These are phyloP conservation scores for Apis laboriosa DNA, from an alignment of 1,140 invertebrate genomes.

Conservation along the genomic window DNA sequence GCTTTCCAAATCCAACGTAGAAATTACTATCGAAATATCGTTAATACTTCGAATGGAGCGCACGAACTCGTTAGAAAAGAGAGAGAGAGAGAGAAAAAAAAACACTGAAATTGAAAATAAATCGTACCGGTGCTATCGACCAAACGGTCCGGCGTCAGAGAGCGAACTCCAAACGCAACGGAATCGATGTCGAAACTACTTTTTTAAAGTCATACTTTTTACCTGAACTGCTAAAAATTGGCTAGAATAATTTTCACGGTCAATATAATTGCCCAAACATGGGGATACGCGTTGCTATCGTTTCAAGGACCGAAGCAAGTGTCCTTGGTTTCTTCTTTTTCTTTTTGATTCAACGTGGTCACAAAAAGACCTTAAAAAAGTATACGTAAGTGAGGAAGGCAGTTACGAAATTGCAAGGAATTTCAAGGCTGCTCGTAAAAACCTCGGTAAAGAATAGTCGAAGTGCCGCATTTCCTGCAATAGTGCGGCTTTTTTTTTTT, in stretches of 20 bases:
- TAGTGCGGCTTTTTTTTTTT: slow-evolving; percentile 70
- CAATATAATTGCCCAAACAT: slow-evolving; percentile 33
- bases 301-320: slow-evolving; percentile 46
- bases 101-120: not conserved
- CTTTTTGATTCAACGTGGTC: slow-evolving; percentile 9
- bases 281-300: not conserved
- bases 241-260: slow-evolving; percentile 24
- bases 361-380: slow-evolving; percentile 67
- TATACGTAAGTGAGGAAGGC: slow-evolving; percentile 62
- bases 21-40: not conserved
- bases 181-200: not conserved
- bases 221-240: slow-evolving; percentile 26
- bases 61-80: not conserved
- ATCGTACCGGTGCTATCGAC: not conserved
- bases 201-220: slow-evolving; percentile 25
- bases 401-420: slow-evolving; percentile 70
- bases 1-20: not conserved
- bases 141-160: not conserved
- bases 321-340: slow-evolving; percentile 25
- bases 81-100: too few species aligned
- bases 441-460: slow-evolving; percentile 68
- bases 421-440: slow-evolving; percentile 76
- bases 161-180: not conserved
- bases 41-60: not conserved
- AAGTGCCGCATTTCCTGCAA: slow-evolving; percentile 75